Base-by-base conservation (phyloP, 2,888 invertebrate genomes). In the Drosophila meridionalis region DNA sequence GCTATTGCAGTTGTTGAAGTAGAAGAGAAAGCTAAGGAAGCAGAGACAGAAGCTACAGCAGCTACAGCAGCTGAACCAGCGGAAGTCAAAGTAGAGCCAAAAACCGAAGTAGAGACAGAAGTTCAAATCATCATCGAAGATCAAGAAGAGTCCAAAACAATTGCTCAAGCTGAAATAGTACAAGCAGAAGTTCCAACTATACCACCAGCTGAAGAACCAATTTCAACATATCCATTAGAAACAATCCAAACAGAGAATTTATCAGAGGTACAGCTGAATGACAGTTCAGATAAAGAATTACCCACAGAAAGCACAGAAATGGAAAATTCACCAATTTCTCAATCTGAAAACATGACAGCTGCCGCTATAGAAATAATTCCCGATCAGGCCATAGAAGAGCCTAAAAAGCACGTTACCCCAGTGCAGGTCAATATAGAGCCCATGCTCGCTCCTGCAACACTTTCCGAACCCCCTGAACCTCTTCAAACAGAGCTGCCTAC, bases 401-500 rank as follows among this genome's bases (percentile, higher is more conserved):
- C 14, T 3, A 26, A 20, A 43, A 43, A 26, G 43, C 8, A 20
- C 1, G 11, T 11, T 40, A 9, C 6, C 5, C 3, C 14, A 36
- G 6, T 8, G 2, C n/a, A 20, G 26, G 2, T 5, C 32, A 14
- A 20, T n/a, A 11, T 11, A 26, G 26, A 20, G 14, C 9, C 7
- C 40, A 40, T 6, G 8, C 12, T 2, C 20, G 2, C 20, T 3
- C n/a, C 32, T 2, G 4, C 28, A 12, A 30, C 20, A 4, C 12
- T 20, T 4, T 1, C 34, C 14, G 52, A 20, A 20, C 20, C 20
- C 20, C 20, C 6, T 3, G 40, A 14, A 2, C 60, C 42, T 36
- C 9, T 14, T 5, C 70, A 56, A 12, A 6, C 47, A 11, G 66
- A 69, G 30, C 20, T 36, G 14, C 6, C 38, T 4, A 12, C 71